These are phyloP conservation scores for Plusia festucae DNA, from an alignment of 2,888 invertebrate genomes.

Conservation along the genomic window DNA sequence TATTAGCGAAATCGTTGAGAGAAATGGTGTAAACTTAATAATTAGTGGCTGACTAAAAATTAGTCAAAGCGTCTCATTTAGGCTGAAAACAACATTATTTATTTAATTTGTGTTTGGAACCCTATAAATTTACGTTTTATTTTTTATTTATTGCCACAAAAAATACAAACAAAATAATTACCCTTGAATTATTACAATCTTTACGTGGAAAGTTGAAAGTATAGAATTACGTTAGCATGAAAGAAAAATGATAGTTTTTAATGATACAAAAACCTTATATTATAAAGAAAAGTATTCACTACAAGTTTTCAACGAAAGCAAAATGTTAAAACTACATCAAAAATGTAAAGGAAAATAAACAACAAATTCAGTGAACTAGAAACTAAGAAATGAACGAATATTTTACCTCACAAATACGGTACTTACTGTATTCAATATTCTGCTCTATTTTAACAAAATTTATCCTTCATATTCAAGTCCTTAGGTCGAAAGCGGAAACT, in stretches of 20 bases:
- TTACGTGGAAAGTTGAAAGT: no score
- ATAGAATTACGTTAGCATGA: no score
- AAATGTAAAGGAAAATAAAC: background rate
- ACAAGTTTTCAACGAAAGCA: background rate
- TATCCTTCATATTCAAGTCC: slow-evolving; percentile 13
- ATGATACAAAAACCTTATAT: no score
- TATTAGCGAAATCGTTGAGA: background rate
- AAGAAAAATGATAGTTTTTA: no score
- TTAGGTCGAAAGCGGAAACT: slow-evolving; percentile 17
- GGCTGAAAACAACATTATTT: no score
- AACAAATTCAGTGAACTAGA: background rate
- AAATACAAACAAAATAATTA: no score
- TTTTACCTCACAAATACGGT: background rate
- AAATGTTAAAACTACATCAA: background rate
- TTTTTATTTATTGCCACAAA: no score
- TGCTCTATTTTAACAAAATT: background rate
- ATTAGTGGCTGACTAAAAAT: background rate
- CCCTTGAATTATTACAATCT: no score
- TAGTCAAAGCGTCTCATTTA: no score
- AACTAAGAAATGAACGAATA: background rate
- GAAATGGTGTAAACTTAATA: background rate
- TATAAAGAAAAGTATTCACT: background rate
- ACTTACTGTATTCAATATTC: background rate
- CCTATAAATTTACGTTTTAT: no score
- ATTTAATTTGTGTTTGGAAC: no score